Evolutionary conservation across 1,140 invertebrate species (phyloP), one percentile per base, ranked within the genome.

Genomic region (Dysdera silvatica): DNA sequence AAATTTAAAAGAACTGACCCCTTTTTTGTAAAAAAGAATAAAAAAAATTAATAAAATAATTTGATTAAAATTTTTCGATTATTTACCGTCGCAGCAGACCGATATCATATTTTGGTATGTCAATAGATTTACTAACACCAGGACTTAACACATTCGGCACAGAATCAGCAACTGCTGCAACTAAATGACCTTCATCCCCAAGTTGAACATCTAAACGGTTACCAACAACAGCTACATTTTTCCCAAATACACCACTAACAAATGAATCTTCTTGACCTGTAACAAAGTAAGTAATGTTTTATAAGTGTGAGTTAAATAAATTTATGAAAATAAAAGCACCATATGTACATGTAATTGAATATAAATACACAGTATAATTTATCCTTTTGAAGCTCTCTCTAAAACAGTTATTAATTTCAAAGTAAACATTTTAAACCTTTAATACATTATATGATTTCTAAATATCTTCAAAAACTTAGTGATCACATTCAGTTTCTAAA

Each of bases 171-270:
- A 24, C 35, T 31, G 18, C 54, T 1, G 28, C 40, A n/a, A 40
- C 23, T 40, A 55, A 16, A 16, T 60, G 51, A 48, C 54, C 58
- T 28, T 67, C 67, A 40, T 71, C 68, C 33, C 72, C 67, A 26
- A 57, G 55, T 43, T 70, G 70, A 29, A 93, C 80, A 71, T 91
- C 87, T 58, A 94, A 88, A 69, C 88, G 80, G 75, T 94, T 94
- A 29, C 90, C 89, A 35, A 89, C 82, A 14, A 91, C 76, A 14
- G 85, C 83, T 12, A 87, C 83, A 74, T 88, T 86, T 54, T 83
- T 88, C 2, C 88, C 89, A 77, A 91, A 89, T 71, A 84, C 87
- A 26, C 68, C 82, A 79, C 69, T 86, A 81, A 69, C 69, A 53
- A 69, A 58, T 18, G 41, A 33, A 29, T 69, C 68, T 35, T 69